Conservation (phyloP, 2,113 vertebrate genomes). For the Onychostoma macrolepis region DNA sequence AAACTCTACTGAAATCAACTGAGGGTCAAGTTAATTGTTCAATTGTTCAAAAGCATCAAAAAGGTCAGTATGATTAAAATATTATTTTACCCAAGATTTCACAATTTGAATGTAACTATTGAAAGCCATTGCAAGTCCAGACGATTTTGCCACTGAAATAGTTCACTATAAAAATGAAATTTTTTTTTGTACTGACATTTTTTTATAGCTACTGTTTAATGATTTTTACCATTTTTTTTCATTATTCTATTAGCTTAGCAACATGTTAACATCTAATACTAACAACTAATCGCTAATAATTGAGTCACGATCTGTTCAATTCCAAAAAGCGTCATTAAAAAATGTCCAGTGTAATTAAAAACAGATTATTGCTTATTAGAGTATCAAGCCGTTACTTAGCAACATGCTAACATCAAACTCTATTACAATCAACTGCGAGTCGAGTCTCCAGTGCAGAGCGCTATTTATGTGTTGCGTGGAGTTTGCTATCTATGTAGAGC, state of each 20-base stretch:
- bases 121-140: neutral
- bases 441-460: neutral
- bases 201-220: neutral
- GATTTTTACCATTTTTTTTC: neutral
- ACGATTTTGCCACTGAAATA: neutral
- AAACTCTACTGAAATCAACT: neutral
- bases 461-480: neutral
- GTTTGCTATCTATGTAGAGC: neutral
- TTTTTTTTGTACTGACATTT: neutral
- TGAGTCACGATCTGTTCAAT: neutral
- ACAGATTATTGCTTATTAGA: neutral
- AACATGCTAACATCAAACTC: constrained; percentile 14
- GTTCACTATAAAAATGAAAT: neutral
- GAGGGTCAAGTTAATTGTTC: neutral
- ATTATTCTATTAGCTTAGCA: neutral
- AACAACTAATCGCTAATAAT: neutral
- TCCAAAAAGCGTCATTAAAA: neutral
- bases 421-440: neutral
- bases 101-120: neutral
- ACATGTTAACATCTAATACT: neutral
- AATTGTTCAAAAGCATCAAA: neutral
- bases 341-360: neutral
- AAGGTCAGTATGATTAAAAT: neutral
- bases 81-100: neutral
- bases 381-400: constrained; percentile 15